phyloP scores from a whole-genome alignment of 2,113 vertebrate genomes.

The Elachura formosa region DNA sequence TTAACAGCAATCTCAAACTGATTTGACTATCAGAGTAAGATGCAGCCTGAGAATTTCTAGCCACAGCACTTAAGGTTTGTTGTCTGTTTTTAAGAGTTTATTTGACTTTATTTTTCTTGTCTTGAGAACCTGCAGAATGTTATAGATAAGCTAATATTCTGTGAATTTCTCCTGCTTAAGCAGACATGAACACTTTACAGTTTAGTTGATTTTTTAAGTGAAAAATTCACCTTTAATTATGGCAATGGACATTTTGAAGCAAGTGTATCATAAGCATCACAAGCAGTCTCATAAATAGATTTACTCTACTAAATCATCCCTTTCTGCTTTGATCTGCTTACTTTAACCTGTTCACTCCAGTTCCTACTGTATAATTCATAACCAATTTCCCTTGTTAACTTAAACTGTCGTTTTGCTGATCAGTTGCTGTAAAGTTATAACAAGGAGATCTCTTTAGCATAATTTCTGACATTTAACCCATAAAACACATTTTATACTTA shows the following conservation, averaged over 20 bases:
- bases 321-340: background rate
- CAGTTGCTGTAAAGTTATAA: background rate
- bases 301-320: background rate
- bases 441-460: background rate
- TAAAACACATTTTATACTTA: constrained; percentile 22
- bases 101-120: background rate
- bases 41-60: background rate
- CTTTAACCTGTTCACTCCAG: background rate
- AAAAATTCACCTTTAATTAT: background rate
- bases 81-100: background rate
- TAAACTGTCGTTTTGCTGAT: background rate
- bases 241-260: background rate
- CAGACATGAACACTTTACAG: background rate
- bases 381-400: background rate
- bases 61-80: background rate
- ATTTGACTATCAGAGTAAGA: background rate
- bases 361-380: background rate
- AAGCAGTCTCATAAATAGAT: background rate
- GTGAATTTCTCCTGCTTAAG: background rate
- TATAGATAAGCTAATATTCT: background rate
- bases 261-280: background rate
- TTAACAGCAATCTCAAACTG: background rate
- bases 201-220: background rate
- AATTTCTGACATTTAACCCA: background rate
- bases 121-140: background rate